phyloP scores from a whole-genome alignment of 2,113 vertebrate genomes.

The Mustelus asterias region DNA sequence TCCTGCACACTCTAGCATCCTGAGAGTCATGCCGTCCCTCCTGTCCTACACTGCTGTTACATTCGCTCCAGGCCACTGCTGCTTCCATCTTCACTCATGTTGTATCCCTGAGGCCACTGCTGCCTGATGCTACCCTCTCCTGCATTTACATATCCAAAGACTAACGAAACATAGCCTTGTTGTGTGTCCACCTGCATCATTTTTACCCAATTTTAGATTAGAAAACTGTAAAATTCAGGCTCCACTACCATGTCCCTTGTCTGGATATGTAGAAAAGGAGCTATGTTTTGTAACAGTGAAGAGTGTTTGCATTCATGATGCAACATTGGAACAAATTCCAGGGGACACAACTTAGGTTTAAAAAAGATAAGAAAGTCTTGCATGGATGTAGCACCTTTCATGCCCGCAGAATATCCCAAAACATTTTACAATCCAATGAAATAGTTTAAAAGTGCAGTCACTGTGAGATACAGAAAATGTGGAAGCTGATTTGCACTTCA shows the following conservation, averaged over 20 bases:
- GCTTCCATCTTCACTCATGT: background rate
- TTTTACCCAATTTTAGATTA: background rate
- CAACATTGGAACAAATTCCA: background rate
- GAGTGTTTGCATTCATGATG: background rate
- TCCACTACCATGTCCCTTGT: background rate
- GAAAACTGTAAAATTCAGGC: background rate
- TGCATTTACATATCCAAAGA: background rate
- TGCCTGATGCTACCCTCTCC: background rate
- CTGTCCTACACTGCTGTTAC: background rate
- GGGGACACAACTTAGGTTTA: background rate
- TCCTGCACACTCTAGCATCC: background rate
- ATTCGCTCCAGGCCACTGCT: background rate
- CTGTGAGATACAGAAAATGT: too few species aligned
- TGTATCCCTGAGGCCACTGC: background rate
- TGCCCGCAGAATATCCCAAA: too few species aligned
- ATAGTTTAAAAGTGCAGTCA: too few species aligned
- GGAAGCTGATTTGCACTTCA: too few species aligned
- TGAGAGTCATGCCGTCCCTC: background rate
- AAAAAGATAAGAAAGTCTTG: background rate
- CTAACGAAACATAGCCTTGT: background rate
- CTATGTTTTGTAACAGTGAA: background rate
- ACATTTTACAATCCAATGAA: too few species aligned
- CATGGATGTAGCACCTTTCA: too few species aligned
- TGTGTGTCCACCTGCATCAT: background rate
- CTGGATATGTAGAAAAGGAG: background rate